phyloP scores from a whole-genome alignment of 2,888 invertebrate species.

The Rhogogaster chlorosoma region DNA sequence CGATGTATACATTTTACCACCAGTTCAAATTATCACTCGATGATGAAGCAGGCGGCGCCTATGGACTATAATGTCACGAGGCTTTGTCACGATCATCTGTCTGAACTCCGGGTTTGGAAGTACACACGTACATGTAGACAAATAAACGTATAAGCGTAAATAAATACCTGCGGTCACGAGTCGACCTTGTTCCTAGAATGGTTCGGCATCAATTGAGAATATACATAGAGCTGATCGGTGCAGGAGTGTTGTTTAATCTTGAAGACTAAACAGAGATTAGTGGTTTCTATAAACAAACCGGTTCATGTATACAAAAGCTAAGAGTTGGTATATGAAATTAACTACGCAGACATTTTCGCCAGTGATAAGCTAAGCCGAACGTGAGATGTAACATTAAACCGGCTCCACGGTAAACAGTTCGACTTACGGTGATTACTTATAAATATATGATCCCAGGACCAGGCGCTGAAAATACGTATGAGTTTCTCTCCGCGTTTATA shows the following conservation, averaged over 20 bases:
- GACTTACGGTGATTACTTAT: neutral
- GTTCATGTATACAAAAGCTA: neutral
- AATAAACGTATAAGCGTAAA: neutral
- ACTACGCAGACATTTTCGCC: conserved; percentile 2
- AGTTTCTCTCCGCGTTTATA: neutral
- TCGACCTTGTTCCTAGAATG: conserved; percentile 2
- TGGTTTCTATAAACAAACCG: neutral
- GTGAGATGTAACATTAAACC: conserved; percentile 32
- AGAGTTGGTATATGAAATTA: neutral
- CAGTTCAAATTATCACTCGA: neutral
- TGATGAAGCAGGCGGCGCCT: neutral
- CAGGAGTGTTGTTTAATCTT: neutral
- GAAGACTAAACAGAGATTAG: conserved; percentile 40
- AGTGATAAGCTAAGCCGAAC: neutral
- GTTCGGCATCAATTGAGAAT: neutral
- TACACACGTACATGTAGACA: neutral
- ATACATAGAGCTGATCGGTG: neutral
- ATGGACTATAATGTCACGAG: neutral
- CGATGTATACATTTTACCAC: neutral
- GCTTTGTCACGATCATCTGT: neutral
- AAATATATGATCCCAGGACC: neutral
- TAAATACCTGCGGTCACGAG: conserved; percentile 18
- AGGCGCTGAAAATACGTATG: neutral
- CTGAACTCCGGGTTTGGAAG: neutral
- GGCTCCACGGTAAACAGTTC: neutral